phyloP scores from a whole-genome alignment of 2,888 invertebrate genomes.

The Busseola fusca region DNA sequence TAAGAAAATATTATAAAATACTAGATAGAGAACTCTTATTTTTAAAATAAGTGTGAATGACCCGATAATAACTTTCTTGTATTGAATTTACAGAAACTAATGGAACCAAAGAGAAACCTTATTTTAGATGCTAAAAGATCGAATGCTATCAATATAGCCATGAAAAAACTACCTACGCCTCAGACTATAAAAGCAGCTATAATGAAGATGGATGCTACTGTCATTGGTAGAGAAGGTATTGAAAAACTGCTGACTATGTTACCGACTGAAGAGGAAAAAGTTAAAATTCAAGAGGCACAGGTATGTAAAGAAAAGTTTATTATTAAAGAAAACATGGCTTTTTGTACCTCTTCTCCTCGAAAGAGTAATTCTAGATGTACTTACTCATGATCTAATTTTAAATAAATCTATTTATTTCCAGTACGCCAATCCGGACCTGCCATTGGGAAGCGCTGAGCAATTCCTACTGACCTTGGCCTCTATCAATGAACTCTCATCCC shows the following conservation, averaged over 20 bases:
- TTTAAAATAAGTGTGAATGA: background rate
- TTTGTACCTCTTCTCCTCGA: background rate
- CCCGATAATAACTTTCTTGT: background rate
- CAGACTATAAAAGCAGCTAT: slow-evolving; percentile 99
- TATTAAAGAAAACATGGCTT: background rate
- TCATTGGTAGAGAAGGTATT: slow-evolving; percentile 99
- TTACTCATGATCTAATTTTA: background rate
- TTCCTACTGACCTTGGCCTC: slow-evolving; percentile 98
- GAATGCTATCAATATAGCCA: slow-evolving; percentile 99
- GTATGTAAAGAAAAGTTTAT: slow-evolving; percentile 59
- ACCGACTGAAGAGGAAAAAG: slow-evolving; percentile 98
- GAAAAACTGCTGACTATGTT: slow-evolving; percentile 99
- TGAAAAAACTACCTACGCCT: slow-evolving; percentile 99
- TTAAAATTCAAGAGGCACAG: slow-evolving; percentile 99
- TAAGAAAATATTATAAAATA: background rate
- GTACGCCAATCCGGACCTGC: slow-evolving; percentile 96
- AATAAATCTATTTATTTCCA: slow-evolving; percentile 64
- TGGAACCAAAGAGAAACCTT: slow-evolving; percentile 88
- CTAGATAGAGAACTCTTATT: background rate
- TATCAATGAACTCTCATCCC: slow-evolving; percentile 97
- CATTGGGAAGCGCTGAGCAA: slow-evolving; percentile 98
- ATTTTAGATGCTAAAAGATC: slow-evolving; percentile 99
- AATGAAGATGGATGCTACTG: slow-evolving; percentile 99
- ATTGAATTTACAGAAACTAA: slow-evolving; percentile 76
- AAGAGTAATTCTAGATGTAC: background rate